A percentile compares a stretch with the other conserved stretches of the same genome.
phyloP scores from a whole-genome alignment of 2,113 vertebrate species.

The Cyphomyrus discorhynchus region DNA sequence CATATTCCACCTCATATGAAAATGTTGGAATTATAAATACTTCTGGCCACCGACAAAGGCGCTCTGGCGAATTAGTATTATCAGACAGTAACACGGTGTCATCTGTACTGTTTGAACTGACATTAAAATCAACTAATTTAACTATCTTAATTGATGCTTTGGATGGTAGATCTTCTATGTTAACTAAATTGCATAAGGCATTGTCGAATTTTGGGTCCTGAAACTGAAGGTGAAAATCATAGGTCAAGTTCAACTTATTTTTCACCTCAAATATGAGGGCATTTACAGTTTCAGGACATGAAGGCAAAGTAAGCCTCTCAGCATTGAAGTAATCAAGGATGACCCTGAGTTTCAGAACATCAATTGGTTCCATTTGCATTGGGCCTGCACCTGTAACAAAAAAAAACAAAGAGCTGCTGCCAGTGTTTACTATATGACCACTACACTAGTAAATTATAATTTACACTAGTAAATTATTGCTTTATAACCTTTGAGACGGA shows the following conservation, averaged over 20 bases:
- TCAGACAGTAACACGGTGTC: constrained; percentile 21
- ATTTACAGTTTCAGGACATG: constrained; percentile 16
- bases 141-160: constrained; percentile 28
- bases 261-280: constrained; percentile 14
- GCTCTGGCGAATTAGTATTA: constrained; percentile 8
- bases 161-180: constrained; percentile 22
- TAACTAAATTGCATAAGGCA: constrained; percentile 30
- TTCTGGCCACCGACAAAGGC: constrained; percentile 7
- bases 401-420: constrained; percentile 18
- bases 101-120: constrained; percentile 23
- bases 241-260: constrained; percentile 19
- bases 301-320: constrained; percentile 13
- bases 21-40: constrained; percentile 16
- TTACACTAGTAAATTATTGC: too few relatives aligned
- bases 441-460: too few relatives aligned
- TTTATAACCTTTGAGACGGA: too few relatives aligned
- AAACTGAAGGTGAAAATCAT: constrained; percentile 30
- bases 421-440: not conserved
- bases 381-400: constrained; percentile 9
- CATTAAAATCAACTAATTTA: constrained; percentile 11
- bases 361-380: constrained; percentile 11
- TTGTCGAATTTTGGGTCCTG: constrained; percentile 23
- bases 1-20: constrained; percentile 21
- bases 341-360: constrained; percentile 20
- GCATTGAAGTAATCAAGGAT: constrained; percentile 16